phyloP scores from a whole-genome alignment of 1,140 invertebrate genomes.

The Galendromus occidentalis region DNA sequence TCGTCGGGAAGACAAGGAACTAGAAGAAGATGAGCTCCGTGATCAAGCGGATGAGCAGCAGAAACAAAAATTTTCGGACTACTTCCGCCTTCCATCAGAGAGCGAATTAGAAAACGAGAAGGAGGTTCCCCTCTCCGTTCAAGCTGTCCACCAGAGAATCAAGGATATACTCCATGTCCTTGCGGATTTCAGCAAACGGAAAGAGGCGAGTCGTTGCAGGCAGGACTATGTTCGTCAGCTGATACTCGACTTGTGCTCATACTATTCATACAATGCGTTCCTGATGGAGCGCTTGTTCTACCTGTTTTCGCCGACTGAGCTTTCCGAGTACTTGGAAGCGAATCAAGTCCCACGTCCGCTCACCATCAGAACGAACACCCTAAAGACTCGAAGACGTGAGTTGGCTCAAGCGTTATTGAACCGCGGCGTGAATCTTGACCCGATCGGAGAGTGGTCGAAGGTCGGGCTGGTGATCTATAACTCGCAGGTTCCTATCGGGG shows the following conservation, averaged over 20 bases:
- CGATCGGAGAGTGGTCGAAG: slow-evolving; percentile 95
- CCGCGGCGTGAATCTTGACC: slow-evolving; percentile 91
- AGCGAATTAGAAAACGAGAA: slow-evolving; percentile 31
- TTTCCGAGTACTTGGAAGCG: slow-evolving; percentile 88
- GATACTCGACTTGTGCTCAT: slow-evolving; percentile 65
- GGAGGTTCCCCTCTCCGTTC: slow-evolving; percentile 39
- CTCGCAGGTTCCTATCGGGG: slow-evolving; percentile 49
- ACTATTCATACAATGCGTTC: slow-evolving; percentile 92
- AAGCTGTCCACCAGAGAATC: slow-evolving; percentile 71
- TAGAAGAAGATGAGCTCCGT: background rate
- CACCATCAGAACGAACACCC: slow-evolving; percentile 82
- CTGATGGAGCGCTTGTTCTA: slow-evolving; percentile 85
- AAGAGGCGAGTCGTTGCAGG: slow-evolving; percentile 45
- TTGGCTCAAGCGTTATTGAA: slow-evolving; percentile 82
- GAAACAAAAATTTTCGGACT: slow-evolving; percentile 33
- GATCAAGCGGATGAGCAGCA: slow-evolving; percentile 33
- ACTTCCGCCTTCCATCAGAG: slow-evolving; percentile 49
- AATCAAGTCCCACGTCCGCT: slow-evolving; percentile 85
- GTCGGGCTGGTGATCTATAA: slow-evolving; percentile 91
- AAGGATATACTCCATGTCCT: slow-evolving; percentile 69
- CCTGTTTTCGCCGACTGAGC: slow-evolving; percentile 66
- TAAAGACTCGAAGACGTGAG: slow-evolving; percentile 81
- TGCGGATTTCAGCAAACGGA: slow-evolving; percentile 61
- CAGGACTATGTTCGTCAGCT: slow-evolving; percentile 62
- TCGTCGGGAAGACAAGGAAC: background rate